Percentiles rank a stretch among this genome's conserved stretches.
Conservation (phyloP, 2,113 vertebrate species). For the Danio rerio region GRCz12tu NC_133187.1:33675501-33676000, state of each 20-base stretch:
- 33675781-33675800: too few species aligned
- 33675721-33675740: background rate
- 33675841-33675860: too few species aligned
- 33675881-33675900: too few species aligned
- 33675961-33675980: too few species aligned
- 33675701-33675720: background rate
- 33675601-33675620: slow-evolving; percentile 60
- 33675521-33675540: background rate
- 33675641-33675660: slow-evolving; percentile 61
- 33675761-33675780: too few species aligned
- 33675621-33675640: slow-evolving; percentile 62
- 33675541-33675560: background rate
- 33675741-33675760: background rate
- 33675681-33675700: background rate
- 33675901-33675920: too few species aligned
- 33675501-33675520: slow-evolving; percentile 58
- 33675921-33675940: too few species aligned
- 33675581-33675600: slow-evolving; percentile 66
- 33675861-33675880: too few species aligned
- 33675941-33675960: too few species aligned
- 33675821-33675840: too few species aligned
- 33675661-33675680: slow-evolving; percentile 7
- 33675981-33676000: too few species aligned
- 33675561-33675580: slow-evolving; percentile 53
- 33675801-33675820: too few species aligned